These are phyloP conservation scores for Ethmia dodecea DNA, from an alignment of 2,888 invertebrate species.

Conservation along the genomic window DNA sequence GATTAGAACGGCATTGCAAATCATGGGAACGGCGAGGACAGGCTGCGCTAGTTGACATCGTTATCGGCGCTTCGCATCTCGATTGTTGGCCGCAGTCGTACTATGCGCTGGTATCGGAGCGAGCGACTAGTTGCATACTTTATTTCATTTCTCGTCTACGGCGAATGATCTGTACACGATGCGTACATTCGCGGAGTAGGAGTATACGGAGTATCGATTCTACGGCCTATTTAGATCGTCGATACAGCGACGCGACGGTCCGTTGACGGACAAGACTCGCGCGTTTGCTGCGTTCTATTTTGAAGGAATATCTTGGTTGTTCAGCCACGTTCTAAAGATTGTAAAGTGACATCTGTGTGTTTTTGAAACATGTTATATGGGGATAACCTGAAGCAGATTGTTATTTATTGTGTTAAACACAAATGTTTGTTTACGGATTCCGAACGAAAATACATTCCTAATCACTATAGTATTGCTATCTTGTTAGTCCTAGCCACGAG, in stretches of 20 bases:
- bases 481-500: too few species aligned
- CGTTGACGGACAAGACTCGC: slow-evolving; percentile 57
- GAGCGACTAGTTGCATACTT: slow-evolving; percentile 56
- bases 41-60: slow-evolving; percentile 62
- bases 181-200: slow-evolving; percentile 46
- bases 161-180: slow-evolving; percentile 55
- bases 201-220: slow-evolving; percentile 55
- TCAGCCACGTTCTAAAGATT: slow-evolving; percentile 32
- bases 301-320: slow-evolving; percentile 46
- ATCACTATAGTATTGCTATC: too few species aligned
- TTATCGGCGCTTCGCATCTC: slow-evolving; percentile 65
- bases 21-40: slow-evolving; percentile 71
- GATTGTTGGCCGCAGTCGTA: slow-evolving; percentile 50
- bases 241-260: slow-evolving; percentile 59
- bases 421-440: too few species aligned
- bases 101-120: slow-evolving; percentile 25
- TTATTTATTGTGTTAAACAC: too few species aligned
- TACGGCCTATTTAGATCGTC: slow-evolving; percentile 66
- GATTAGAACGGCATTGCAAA: slow-evolving; percentile 72
- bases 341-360: too few species aligned
- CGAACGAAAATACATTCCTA: too few species aligned
- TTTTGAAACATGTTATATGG: too few species aligned
- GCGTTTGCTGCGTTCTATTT: slow-evolving; percentile 44
- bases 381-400: too few species aligned
- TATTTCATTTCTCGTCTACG: slow-evolving; percentile 57